Evolutionary conservation across 2,888 invertebrate genomes (phyloP).

Genomic region (Archaeoteleia sp.): DNA sequence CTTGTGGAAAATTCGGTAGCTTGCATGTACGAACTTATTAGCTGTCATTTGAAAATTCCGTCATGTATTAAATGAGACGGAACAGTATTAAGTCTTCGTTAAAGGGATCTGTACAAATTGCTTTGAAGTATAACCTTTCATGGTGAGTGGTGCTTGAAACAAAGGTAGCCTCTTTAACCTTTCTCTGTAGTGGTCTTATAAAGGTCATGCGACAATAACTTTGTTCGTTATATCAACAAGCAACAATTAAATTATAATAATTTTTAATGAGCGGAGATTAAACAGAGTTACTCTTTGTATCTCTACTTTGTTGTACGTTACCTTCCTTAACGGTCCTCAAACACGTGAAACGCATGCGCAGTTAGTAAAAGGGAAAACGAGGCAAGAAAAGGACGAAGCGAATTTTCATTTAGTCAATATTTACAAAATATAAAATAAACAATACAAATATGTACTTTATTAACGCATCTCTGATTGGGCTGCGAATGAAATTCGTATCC

Average conservation of each 20-base stretch:
- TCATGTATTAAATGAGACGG: conserved; percentile 7
- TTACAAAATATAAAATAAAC: too few relatives aligned
- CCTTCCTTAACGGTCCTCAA: too few relatives aligned
- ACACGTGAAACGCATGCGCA: too few relatives aligned
- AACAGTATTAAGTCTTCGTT: conserved; percentile 29
- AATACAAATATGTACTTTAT: too few relatives aligned
- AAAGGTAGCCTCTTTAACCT: conserved; percentile 36
- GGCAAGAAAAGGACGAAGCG: background rate
- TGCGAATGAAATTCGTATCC: too few relatives aligned
- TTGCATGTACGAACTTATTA: too few relatives aligned
- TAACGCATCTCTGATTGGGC: too few relatives aligned
- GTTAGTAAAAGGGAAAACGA: too few relatives aligned
- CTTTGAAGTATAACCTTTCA: conserved; percentile 43
- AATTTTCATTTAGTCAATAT: too few relatives aligned
- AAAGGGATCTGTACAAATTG: conserved; percentile 36
- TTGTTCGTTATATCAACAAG: conserved; percentile 11
- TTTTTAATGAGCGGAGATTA: background rate
- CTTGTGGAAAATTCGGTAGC: too few relatives aligned
- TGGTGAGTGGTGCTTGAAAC: conserved; percentile 30
- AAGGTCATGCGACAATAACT: conserved; percentile 30
- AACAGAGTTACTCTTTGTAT: background rate
- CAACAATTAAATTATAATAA: background rate
- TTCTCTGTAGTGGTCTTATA: conserved; percentile 22
- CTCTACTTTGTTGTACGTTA: conserved; percentile 1
- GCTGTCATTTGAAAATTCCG: conserved; percentile 10